These are phyloP conservation scores for Tapirus terrestris DNA, from an alignment of 2,113 vertebrate genomes.

Conservation along the genomic window DNA sequence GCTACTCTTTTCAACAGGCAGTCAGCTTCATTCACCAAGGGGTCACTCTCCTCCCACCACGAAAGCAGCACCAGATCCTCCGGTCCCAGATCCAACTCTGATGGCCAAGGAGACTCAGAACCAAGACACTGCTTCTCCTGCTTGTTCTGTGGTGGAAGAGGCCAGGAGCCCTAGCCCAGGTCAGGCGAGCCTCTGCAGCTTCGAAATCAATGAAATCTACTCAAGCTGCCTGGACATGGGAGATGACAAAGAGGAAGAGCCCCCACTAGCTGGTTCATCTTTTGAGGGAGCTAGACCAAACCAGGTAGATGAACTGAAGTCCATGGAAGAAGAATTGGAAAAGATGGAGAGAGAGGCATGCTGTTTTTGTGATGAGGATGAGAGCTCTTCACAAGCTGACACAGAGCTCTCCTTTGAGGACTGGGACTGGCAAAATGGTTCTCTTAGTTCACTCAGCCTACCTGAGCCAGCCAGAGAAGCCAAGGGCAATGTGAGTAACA, in stretches of 20 bases:
- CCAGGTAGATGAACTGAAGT: constrained; percentile 36
- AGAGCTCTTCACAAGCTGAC: constrained; percentile 31
- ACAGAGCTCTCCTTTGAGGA: constrained; percentile 63
- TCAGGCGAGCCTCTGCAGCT: constrained; percentile 83
- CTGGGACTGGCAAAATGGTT: constrained; percentile 50
- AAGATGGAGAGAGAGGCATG: constrained; percentile 63
- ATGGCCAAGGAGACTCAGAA: neutral
- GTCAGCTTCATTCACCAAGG: constrained; percentile 47
- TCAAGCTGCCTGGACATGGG: constrained; percentile 73
- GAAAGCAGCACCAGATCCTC: neutral
- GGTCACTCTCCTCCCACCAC: neutral
- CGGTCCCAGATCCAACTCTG: neutral
- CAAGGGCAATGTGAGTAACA: neutral
- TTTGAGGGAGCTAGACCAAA: neutral
- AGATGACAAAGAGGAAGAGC: constrained; percentile 33
- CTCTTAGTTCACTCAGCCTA: neutral
- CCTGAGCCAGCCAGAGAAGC: neutral
- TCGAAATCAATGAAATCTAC: constrained; percentile 85
- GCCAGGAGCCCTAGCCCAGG: constrained; percentile 48
- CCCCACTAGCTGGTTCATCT: neutral
- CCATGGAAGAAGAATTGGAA: constrained; percentile 58
- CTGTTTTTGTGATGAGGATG: constrained; percentile 29
- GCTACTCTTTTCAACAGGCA: constrained; percentile 64
- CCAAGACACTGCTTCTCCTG: neutral
- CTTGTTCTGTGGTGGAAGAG: neutral